Percentiles rank a stretch among this genome's conserved stretches.
Evolutionary conservation across 1,140 invertebrate genomes (phyloP).

Genomic region (Armadillidium nasatum): DNA sequence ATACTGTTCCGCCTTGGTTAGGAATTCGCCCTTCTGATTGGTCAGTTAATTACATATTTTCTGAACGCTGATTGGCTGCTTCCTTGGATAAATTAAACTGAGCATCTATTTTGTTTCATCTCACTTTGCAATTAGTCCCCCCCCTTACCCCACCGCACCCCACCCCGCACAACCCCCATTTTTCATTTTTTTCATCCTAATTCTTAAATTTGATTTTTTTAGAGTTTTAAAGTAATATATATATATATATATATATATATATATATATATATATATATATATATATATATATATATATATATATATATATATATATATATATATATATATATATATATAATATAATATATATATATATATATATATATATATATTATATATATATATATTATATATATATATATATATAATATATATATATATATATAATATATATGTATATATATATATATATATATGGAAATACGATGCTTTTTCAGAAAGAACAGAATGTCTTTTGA

Average conservation of each 20-base stretch:
- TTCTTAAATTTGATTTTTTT: too few relatives aligned
- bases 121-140: not conserved
- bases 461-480: too few relatives aligned
- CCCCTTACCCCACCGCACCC: too few relatives aligned
- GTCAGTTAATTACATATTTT: not conserved
- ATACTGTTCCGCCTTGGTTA: not conserved
- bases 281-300: constrained; percentile 10
- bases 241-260: too few relatives aligned
- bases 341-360: not conserved
- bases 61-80: too few relatives aligned
- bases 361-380: not conserved
- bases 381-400: not conserved
- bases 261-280: not conserved
- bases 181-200: too few relatives aligned
- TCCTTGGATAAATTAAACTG: not conserved
- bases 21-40: not conserved
- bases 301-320: constrained; percentile 1
- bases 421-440: too few relatives aligned
- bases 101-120: not conserved
- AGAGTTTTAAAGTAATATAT: too few relatives aligned
- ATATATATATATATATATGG: too few relatives aligned
- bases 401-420: not conserved
- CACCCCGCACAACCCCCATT: too few relatives aligned
- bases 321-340: constrained; percentile 6
- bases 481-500: too few relatives aligned